phyloP scores from a whole-genome alignment of 1,140 invertebrate species.

The Tetraneura akinire region DNA sequence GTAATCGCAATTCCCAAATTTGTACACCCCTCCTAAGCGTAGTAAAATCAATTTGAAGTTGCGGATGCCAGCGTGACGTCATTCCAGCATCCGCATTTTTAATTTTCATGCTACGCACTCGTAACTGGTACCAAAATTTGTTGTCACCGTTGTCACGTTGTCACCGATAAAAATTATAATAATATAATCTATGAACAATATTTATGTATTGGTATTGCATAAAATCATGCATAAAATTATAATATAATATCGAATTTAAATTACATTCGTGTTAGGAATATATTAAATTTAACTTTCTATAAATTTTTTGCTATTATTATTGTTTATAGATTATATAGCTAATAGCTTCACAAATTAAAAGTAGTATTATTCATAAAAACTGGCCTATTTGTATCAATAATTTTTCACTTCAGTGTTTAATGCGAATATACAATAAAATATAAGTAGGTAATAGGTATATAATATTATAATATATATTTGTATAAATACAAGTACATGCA shows the following conservation, averaged over 20 bases:
- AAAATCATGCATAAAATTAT: conserved; percentile 28
- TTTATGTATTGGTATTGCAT: conserved; percentile 5
- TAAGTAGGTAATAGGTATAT: neutral
- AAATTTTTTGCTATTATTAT: neutral
- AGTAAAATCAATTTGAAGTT: no score
- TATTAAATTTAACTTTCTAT: conserved; percentile 12
- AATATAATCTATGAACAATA: neutral
- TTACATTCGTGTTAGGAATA: conserved; percentile 29
- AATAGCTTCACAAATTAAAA: no score
- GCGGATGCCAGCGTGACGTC: no score
- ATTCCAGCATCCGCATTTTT: no score
- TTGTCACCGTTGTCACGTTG: neutral
- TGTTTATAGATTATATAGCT: no score
- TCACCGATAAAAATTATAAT: neutral
- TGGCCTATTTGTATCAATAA: neutral
- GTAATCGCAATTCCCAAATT: no score
- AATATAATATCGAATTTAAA: conserved; percentile 11
- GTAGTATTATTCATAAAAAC: no score
- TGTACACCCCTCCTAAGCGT: no score
- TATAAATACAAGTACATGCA: no score
- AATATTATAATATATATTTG: no score
- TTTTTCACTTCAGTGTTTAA: neutral
- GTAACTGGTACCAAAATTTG: no score
- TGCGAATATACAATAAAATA: neutral
- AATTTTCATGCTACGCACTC: no score